Conservation (phyloP, 2,113 vertebrate genomes). For the Pyrgilauda ruficollis region DNA sequence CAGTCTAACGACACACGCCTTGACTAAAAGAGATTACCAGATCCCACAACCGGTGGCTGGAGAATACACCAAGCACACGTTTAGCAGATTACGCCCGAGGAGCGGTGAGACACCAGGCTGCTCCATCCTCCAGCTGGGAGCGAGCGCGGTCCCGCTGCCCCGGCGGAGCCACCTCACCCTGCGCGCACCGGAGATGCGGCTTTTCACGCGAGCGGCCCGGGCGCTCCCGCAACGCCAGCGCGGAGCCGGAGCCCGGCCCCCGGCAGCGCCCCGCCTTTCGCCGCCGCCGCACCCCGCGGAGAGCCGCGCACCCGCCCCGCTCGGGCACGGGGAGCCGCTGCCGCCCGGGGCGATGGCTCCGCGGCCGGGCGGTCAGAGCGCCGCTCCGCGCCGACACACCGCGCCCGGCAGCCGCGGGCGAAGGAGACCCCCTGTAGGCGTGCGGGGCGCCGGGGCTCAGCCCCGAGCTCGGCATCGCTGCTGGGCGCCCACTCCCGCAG, state of each 20-base stretch:
- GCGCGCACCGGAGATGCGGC: background rate
- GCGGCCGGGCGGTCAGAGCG: background rate
- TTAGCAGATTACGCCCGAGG: background rate
- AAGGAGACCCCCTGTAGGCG: too few relatives aligned
- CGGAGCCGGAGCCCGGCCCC: background rate
- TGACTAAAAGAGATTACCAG: background rate
- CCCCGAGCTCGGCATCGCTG: background rate
- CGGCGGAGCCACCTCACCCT: background rate
- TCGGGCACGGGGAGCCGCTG: background rate
- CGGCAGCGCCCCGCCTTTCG: background rate
- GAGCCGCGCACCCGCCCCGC: background rate
- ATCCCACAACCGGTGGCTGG: background rate
- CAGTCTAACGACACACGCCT: background rate
- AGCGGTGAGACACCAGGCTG: rapidly evolving
- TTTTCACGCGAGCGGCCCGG: background rate
- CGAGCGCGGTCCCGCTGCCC: background rate
- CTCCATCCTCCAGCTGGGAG: background rate
- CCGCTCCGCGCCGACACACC: background rate
- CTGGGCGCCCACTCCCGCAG: background rate
- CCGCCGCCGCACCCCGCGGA: background rate
- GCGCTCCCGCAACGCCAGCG: background rate
- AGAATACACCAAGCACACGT: rapidly evolving
- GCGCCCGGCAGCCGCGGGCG: background rate
- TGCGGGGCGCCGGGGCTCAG: background rate
- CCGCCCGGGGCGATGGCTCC: background rate